A percentile compares a stretch with the other conserved stretches of the same genome.
phyloP scores from a whole-genome alignment of 1,140 invertebrate species.

The Zaprionus taronus region DNA sequence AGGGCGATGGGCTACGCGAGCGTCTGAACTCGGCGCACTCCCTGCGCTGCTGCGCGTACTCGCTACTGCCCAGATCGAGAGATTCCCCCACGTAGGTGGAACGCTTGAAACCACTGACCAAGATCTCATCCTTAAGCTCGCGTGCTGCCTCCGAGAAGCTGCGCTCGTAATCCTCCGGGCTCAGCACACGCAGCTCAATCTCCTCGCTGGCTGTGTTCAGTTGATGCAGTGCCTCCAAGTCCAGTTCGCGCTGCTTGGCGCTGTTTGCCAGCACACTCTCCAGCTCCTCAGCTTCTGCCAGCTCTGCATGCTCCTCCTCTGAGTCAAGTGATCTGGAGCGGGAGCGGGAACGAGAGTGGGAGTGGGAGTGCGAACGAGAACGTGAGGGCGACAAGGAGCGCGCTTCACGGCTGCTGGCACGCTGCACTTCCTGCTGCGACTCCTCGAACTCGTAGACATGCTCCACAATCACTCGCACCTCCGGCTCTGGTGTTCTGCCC shows the following conservation, averaged over 20 bases:
- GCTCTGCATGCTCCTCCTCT: neutral
- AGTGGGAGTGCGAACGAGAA: constrained; percentile 53
- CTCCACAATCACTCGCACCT: constrained; percentile 53
- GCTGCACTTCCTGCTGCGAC: neutral
- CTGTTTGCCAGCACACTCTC: constrained; percentile 39
- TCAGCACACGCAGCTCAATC: constrained; percentile 61
- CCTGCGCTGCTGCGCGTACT: constrained; percentile 49
- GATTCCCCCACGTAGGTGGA: constrained; percentile 81
- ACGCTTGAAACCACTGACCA: constrained; percentile 70
- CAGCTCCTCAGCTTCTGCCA: constrained; percentile 43
- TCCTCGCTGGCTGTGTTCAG: constrained; percentile 66
- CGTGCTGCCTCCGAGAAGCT: constrained; percentile 66
- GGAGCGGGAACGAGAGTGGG: constrained; percentile 44
- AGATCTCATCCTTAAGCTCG: constrained; percentile 65
- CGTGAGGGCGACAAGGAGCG: constrained; percentile 62
- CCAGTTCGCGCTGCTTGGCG: constrained; percentile 50
- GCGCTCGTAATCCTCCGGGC: constrained; percentile 59
- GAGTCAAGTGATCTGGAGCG: constrained; percentile 33
- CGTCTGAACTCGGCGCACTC: constrained; percentile 51
- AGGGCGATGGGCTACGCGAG: constrained; percentile 61
- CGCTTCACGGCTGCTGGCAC: constrained; percentile 53
- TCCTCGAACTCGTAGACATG: constrained; percentile 60
- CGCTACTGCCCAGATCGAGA: constrained; percentile 59
- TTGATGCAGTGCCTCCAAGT: constrained; percentile 55
- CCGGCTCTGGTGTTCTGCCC: constrained; percentile 57